phyloP scores from a whole-genome alignment of 37 sponge, comb jelly and placozoan species.

The Ianthella basta region DNA sequence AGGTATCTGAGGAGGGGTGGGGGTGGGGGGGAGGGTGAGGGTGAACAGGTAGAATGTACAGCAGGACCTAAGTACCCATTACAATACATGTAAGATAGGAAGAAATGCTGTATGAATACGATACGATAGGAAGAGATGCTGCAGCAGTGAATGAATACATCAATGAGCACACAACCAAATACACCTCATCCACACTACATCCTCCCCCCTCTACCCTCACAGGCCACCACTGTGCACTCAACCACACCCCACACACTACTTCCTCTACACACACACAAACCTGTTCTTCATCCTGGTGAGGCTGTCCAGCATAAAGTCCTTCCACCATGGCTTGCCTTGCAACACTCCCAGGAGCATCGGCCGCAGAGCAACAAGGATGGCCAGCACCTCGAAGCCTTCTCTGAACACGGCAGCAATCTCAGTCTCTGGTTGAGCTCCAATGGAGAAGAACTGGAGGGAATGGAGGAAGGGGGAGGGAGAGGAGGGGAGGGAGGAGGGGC shows the following conservation, averaged over 20 bases:
- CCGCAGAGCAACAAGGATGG: slow-evolving; percentile 53
- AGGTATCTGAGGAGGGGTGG: slow-evolving; percentile 51
- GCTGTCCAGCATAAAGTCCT: slow-evolving; percentile 65
- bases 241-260: too few relatives aligned
- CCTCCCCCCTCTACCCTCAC: too few relatives aligned
- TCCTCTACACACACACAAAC: background rate
- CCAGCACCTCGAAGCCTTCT: slow-evolving; percentile 43
- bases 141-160: too few relatives aligned
- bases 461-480: background rate
- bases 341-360: slow-evolving; percentile 41
- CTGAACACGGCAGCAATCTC: slow-evolving; percentile 51
- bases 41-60: too few relatives aligned
- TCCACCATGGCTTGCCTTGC: slow-evolving; percentile 59
- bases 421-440: slow-evolving; percentile 42
- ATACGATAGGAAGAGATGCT: too few relatives aligned
- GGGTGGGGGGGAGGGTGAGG: background rate
- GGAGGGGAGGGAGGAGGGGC: background rate
- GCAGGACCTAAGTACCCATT: too few relatives aligned
- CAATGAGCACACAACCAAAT: too few relatives aligned
- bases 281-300: slow-evolving; percentile 70
- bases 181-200: too few relatives aligned
- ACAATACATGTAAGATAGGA: too few relatives aligned
- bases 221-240: too few relatives aligned
- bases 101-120: too few relatives aligned
- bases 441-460: slow-evolving; percentile 52